These are phyloP conservation scores for Pterocles burchelli DNA, from an alignment of 2,113 vertebrate genomes.

Conservation along the genomic window DNA sequence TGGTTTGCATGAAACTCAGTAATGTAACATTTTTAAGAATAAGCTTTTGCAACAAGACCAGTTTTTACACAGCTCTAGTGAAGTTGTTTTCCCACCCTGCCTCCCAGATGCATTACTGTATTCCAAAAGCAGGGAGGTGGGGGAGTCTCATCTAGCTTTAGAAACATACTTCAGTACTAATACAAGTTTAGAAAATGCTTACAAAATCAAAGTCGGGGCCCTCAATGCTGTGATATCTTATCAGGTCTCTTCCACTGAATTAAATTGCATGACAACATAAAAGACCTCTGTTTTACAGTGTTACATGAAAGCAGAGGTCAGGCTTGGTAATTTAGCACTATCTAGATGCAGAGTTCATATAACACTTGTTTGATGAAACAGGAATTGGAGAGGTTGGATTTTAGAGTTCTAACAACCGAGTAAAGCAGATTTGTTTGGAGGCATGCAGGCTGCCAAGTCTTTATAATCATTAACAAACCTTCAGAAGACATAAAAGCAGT, in stretches of 20 bases:
- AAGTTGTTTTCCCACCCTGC: neutral
- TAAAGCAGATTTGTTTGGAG: neutral
- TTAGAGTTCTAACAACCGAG: neutral
- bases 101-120: neutral
- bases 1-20: neutral
- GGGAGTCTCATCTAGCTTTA: neutral
- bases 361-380: neutral
- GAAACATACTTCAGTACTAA: neutral
- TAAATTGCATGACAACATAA: neutral
- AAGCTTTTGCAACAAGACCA: neutral
- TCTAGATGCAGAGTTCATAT: slow-evolving; percentile 1
- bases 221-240: neutral
- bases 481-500: neutral
- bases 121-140: neutral
- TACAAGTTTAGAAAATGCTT: neutral
- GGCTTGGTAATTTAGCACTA: neutral
- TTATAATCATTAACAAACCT: neutral
- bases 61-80: neutral
- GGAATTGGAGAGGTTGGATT: neutral
- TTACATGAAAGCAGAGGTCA: neutral
- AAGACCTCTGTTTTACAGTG: neutral
- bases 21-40: neutral
- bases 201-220: neutral
- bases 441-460: neutral
- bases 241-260: neutral